phyloP scores from a whole-genome alignment of 2,797 vertebrate species.

The Spizella passerina region DNA sequence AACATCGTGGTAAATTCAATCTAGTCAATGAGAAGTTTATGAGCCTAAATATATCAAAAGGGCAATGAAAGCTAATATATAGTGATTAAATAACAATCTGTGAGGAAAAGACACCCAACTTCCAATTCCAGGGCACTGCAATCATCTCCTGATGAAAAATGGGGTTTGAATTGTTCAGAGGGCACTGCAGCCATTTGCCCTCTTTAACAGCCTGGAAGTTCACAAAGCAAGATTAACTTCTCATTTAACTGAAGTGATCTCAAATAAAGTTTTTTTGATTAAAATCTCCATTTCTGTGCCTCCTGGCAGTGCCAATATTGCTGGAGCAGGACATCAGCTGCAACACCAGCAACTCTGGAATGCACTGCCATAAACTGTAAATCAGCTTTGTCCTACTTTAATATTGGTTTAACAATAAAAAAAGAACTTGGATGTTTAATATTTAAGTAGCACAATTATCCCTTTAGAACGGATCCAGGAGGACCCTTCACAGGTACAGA shows the following conservation, averaged over 20 bases:
- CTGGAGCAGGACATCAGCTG: slow-evolving; percentile 42
- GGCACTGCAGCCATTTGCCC: not conserved
- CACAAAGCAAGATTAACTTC: not conserved
- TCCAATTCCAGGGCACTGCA: not conserved
- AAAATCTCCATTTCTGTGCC: slow-evolving; percentile 29
- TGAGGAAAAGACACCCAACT: slow-evolving; percentile 1
- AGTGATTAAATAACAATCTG: slow-evolving; percentile 45
- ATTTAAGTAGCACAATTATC: slow-evolving; percentile 40
- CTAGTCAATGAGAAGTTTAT: slow-evolving; percentile 38
- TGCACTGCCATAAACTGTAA: not conserved
- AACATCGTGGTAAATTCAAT: slow-evolving; percentile 37
- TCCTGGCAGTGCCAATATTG: not conserved
- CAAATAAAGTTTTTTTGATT: slow-evolving; percentile 15
- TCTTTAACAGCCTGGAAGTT: not conserved
- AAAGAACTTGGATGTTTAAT: slow-evolving; percentile 25
- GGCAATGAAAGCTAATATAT: slow-evolving; percentile 45
- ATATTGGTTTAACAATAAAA: slow-evolving; percentile 35
- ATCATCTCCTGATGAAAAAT: not conserved
- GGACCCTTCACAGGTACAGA: not conserved
- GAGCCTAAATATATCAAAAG: slow-evolving; percentile 45
- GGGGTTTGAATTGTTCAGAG: not conserved
- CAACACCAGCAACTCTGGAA: not conserved
- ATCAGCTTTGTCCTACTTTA: slow-evolving; percentile 11
- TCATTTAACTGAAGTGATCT: not conserved
- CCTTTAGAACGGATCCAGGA: slow-evolving; percentile 8